Evolutionary conservation across 2,888 invertebrate genomes (phyloP).

Genomic region (Eupithecia insigniata): DNA sequence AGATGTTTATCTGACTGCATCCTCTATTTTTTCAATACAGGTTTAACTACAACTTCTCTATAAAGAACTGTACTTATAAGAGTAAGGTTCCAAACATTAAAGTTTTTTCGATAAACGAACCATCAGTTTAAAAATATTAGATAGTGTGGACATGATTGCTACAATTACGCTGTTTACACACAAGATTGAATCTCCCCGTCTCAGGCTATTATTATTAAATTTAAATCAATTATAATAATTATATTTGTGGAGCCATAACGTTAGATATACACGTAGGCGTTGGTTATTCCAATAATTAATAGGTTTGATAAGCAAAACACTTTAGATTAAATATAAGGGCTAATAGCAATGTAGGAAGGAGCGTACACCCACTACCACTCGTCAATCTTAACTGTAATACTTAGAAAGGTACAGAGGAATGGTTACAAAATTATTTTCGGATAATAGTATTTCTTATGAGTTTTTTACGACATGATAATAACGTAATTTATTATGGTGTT

Average conservation of each 20-base stretch:
- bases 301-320: conserved; percentile 77
- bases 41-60: background rate
- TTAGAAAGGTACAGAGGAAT: background rate
- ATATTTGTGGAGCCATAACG: conserved; percentile 62
- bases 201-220: conserved; percentile 73
- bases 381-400: conserved; percentile 32
- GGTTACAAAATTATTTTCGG: conserved; percentile 22
- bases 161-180: conserved; percentile 72
- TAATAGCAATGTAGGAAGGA: conserved; percentile 59
- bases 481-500: conserved; percentile 24
- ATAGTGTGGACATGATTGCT: conserved; percentile 44
- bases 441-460: conserved; percentile 9
- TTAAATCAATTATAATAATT: conserved; percentile 82
- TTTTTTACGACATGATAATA: conserved; percentile 23
- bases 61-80: conserved; percentile 4
- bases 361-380: conserved; percentile 52
- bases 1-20: conserved; percentile 36
- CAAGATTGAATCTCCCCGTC: conserved; percentile 61
- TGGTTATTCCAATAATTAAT: conserved; percentile 73
- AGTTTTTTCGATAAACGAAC: background rate
- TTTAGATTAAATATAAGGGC: conserved; percentile 76
- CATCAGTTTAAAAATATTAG: conserved; percentile 30
- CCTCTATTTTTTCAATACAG: conserved; percentile 16
- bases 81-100: conserved; percentile 18
- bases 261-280: conserved; percentile 67